A percentile compares a stretch with the other conserved stretches of the same genome.
Evolutionary conservation across 2,888 invertebrate genomes (phyloP).

Genomic region (Synanthedon formicaeformis): DNA sequence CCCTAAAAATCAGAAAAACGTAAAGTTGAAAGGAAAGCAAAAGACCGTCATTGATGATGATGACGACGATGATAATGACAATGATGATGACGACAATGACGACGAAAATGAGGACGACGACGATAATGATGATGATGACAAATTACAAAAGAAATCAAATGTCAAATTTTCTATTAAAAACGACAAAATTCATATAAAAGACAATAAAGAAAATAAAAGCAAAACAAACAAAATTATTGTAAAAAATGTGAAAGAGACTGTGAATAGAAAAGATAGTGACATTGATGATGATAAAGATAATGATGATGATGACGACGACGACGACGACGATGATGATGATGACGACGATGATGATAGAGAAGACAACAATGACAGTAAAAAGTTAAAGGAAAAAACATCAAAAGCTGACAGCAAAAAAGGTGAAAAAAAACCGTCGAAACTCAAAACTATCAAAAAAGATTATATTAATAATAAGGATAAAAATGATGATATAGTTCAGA

Average conservation of each 20-base stretch:
- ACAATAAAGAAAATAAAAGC: not conserved
- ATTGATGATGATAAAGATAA: slow-evolving; percentile 12
- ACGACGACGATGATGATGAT: slow-evolving; percentile 13
- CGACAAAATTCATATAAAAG: not conserved
- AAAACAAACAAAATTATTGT: slow-evolving; percentile 1
- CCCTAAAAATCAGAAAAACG: not conserved
- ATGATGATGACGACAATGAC: slow-evolving; percentile 7
- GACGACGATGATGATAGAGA: slow-evolving; percentile 19
- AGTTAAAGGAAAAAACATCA: slow-evolving; percentile 5
- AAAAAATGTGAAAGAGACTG: not conserved
- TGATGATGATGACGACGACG: slow-evolving; percentile 7
- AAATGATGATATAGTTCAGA: slow-evolving; percentile 12
- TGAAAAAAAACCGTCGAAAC: slow-evolving; percentile 4
- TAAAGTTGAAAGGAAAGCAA: not conserved
- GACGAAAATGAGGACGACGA: slow-evolving; percentile 3
- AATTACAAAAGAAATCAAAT: not conserved
- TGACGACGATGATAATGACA: slow-evolving; percentile 5
- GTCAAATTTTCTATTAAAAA: not conserved
- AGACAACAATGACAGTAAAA: slow-evolving; percentile 8
- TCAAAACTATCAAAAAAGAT: not conserved
- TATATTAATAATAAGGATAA: slow-evolving; percentile 10
- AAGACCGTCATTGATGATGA: slow-evolving; percentile 1
- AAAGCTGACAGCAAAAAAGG: not conserved
- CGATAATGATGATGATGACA: slow-evolving; percentile 9
- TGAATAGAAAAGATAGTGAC: slow-evolving; percentile 4